A percentile compares a stretch with the other conserved stretches of the same genome.
Evolutionary conservation across 92 coral and sea anemone genomes (phyloP).

Genomic region (Muricea muricata): DNA sequence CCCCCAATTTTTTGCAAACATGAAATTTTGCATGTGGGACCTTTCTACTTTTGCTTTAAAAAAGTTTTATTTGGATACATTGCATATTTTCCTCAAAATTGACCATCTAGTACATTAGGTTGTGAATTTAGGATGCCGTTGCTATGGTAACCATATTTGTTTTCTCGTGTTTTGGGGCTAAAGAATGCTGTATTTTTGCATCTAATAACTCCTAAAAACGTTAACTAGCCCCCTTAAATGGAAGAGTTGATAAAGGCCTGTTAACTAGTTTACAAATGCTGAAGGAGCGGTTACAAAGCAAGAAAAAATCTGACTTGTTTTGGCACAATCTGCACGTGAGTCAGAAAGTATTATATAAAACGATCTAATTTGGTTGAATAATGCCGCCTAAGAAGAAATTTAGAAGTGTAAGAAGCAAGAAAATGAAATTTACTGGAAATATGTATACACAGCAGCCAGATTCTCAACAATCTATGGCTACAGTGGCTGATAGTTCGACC

Average conservation of each 20-base stretch:
- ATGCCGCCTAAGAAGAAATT: background rate
- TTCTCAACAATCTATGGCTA: conserved; percentile 1
- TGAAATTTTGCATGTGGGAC: too few species aligned
- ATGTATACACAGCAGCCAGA: conserved; percentile 22
- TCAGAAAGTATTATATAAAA: conserved; percentile 38
- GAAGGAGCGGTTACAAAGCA: conserved; percentile 45
- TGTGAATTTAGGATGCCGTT: too few species aligned
- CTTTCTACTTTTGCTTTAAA: too few species aligned
- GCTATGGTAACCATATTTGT: too few species aligned
- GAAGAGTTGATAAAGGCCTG: background rate
- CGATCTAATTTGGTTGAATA: conserved; percentile 27
- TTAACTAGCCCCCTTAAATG: conserved; percentile 44
- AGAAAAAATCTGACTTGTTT: conserved; percentile 11
- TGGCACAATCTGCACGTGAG: conserved; percentile 26
- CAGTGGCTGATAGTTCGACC: too few species aligned
- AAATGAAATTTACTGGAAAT: conserved; percentile 53
- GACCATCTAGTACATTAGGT: too few species aligned
- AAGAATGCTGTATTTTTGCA: conserved; percentile 1
- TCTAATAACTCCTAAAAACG: conserved; percentile 21
- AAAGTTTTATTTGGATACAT: too few species aligned
- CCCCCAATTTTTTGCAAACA: too few species aligned
- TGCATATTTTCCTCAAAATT: too few species aligned
- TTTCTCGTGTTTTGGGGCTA: too few species aligned
- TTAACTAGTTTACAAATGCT: conserved; percentile 19
- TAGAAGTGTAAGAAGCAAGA: conserved; percentile 41